A percentile compares a stretch with the other conserved stretches of the same genome.
phyloP scores from a whole-genome alignment of 1,140 invertebrate genomes.

The Telenomus remus region DNA sequence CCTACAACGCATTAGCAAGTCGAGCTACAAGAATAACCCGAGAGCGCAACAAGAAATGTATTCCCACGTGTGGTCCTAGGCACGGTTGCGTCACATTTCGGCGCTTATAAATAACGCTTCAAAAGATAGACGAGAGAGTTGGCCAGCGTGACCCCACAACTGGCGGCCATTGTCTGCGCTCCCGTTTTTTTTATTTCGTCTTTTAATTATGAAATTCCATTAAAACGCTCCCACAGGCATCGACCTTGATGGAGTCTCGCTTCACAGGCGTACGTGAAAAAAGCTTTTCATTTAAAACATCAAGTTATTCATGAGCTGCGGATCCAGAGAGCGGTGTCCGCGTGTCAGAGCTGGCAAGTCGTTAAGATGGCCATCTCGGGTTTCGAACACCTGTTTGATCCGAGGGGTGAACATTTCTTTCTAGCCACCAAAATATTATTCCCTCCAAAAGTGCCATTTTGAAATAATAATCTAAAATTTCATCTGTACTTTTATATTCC shows the following conservation, averaged over 20 bases:
- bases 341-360: constrained; percentile 51
- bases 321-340: constrained; percentile 3
- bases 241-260: constrained; percentile 1
- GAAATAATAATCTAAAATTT: no score
- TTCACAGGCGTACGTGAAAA: constrained; percentile 7
- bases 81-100: constrained; percentile 46
- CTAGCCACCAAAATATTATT: no score
- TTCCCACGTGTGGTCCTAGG: constrained; percentile 56
- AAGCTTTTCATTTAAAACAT: no score
- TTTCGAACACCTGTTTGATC: constrained; percentile 68
- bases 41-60: constrained; percentile 29
- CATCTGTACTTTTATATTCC: no score
- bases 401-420: not conserved
- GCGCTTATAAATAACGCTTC: constrained; percentile 30
- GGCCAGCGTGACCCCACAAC: constrained; percentile 5
- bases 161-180: no score
- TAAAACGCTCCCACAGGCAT: constrained; percentile 15
- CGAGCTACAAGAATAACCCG: constrained; percentile 43
- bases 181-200: not conserved
- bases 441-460: no score
- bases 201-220: constrained; percentile 45
- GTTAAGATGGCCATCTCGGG: constrained; percentile 59
- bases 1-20: constrained; percentile 35
- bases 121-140: constrained; percentile 20
- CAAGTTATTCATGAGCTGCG: constrained; percentile 33